Evolutionary conservation across 2,113 vertebrate species (phyloP).

Genomic region (Dromiciops gliroides): DNA sequence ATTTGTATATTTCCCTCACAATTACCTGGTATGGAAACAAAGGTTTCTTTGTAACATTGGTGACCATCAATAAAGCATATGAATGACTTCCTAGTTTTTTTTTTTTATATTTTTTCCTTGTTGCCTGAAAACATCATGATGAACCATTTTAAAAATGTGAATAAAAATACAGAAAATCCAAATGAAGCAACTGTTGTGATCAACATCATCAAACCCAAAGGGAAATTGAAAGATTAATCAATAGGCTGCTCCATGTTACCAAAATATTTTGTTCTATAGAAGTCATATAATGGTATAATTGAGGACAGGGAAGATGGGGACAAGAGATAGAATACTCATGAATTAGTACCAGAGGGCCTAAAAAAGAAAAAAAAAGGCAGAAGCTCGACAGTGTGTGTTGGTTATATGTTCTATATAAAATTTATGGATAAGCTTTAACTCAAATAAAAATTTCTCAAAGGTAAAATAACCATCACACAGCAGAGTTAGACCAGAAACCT

Average conservation of each 20-base stretch:
- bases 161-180: neutral
- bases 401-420: neutral
- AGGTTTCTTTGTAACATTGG: constrained; percentile 13
- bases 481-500: neutral
- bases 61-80: constrained; percentile 28
- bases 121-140: neutral
- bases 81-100: constrained; percentile 34
- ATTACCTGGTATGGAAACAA: constrained; percentile 30
- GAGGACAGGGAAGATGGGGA: neutral
- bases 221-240: neutral
- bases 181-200: neutral
- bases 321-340: neutral
- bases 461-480: neutral
- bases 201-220: neutral
- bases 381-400: neutral
- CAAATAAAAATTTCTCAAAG: no score
- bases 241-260: neutral
- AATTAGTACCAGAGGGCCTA: neutral
- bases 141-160: neutral
- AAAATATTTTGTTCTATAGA: neutral
- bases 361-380: neutral
- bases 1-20: constrained; percentile 51
- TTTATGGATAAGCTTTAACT: neutral
- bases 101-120: neutral
- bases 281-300: neutral